A percentile compares a stretch with the other conserved stretches of the same genome.
phyloP scores from a whole-genome alignment of 2,113 vertebrate species.

The Cacatua alba region DNA sequence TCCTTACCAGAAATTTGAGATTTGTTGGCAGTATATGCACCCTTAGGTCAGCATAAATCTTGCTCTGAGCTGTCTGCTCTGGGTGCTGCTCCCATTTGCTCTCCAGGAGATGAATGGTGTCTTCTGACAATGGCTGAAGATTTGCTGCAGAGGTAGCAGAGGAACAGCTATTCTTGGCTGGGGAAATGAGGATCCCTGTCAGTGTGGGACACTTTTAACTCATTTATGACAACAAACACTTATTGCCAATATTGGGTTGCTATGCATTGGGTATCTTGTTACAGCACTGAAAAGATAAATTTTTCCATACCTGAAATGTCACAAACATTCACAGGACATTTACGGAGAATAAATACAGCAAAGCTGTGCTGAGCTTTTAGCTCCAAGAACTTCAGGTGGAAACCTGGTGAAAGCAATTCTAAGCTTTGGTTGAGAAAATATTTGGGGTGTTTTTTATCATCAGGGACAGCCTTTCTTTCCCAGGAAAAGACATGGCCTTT shows the following conservation, averaged over 20 bases:
- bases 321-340: background rate
- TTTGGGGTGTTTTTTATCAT: background rate
- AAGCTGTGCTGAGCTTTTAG: background rate
- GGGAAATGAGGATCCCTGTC: background rate
- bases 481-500: background rate
- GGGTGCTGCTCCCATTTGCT: background rate
- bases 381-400: background rate
- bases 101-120: background rate
- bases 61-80: background rate
- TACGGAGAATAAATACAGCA: background rate
- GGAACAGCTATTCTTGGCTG: background rate
- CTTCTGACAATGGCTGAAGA: background rate
- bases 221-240: background rate
- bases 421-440: background rate
- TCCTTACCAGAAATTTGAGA: background rate
- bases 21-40: background rate
- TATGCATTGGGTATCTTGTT: background rate
- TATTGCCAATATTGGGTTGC: background rate
- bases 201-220: background rate
- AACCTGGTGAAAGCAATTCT: background rate
- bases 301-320: background rate
- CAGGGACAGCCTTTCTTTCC: background rate
- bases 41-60: background rate
- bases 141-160: background rate
- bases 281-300: background rate